Percentiles rank a stretch among this genome's conserved stretches.
Conservation (phyloP, 2,113 vertebrate genomes). For the Philantomba maxwellii region DNA sequence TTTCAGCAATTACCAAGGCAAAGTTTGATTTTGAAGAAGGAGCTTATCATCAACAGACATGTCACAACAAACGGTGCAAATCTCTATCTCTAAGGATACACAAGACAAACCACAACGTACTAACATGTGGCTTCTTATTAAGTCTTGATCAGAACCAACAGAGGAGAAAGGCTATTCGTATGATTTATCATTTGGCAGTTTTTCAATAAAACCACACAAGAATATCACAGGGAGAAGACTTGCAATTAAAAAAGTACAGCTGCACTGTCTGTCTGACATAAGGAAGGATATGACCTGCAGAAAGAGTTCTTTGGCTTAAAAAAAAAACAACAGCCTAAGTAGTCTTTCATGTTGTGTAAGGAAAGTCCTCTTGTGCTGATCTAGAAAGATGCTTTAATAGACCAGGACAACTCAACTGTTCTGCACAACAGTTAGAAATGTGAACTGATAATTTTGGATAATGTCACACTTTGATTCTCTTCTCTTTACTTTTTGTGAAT, state of each 20-base stretch:
- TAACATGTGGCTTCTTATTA: background rate
- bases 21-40: background rate
- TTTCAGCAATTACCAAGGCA: background rate
- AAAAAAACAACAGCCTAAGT: background rate
- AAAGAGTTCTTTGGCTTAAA: background rate
- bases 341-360: background rate
- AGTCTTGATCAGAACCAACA: background rate
- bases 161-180: background rate
- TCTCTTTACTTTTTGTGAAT: background rate
- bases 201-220: slow-evolving; percentile 8
- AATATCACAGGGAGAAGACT: background rate
- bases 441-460: background rate
- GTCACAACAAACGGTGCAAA: background rate
- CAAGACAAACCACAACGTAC: background rate
- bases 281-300: background rate
- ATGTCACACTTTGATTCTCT: background rate
- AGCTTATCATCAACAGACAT: background rate
- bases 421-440: background rate
- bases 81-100: background rate
- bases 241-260: background rate
- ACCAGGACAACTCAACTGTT: background rate
- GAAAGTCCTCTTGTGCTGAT: background rate
- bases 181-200: background rate
- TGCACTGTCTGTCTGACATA: background rate
- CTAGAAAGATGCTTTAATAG: background rate